phyloP scores from a whole-genome alignment of 2,888 invertebrate genomes.

The Griposia aprilina region DNA sequence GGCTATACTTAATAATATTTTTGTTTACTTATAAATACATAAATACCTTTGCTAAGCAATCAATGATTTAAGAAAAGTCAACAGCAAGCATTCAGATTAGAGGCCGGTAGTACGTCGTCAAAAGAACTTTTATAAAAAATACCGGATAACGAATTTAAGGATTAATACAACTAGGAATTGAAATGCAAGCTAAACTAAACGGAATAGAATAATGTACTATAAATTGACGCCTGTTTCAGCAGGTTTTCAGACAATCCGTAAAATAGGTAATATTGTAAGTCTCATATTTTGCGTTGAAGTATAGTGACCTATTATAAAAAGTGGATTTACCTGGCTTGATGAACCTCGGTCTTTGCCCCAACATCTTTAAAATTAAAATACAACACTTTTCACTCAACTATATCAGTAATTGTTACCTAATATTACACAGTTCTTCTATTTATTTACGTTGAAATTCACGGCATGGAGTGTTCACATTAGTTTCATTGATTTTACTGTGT shows the following conservation, averaged over 20 bases:
- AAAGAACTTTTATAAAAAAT: background rate
- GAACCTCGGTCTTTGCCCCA: slow-evolving; percentile 78
- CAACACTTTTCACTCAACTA: slow-evolving; percentile 14
- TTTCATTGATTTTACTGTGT: slow-evolving; percentile 34
- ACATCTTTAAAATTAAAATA: slow-evolving; percentile 67
- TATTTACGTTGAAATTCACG: slow-evolving; percentile 33
- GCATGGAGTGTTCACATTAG: background rate
- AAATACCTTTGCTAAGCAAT: background rate
- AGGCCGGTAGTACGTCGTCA: background rate
- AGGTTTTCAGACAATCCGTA: background rate
- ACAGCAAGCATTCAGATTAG: background rate
- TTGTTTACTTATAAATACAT: background rate
- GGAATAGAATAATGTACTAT: background rate
- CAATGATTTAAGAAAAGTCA: background rate
- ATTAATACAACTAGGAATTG: background rate
- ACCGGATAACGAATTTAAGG: background rate
- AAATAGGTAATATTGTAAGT: background rate
- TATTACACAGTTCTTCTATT: slow-evolving; percentile 37
- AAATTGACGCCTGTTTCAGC: background rate
- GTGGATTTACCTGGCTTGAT: slow-evolving; percentile 81
- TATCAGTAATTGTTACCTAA: background rate
- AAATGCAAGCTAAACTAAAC: background rate
- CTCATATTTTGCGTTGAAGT: background rate
- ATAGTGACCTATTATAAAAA: slow-evolving; percentile 31
- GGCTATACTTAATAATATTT: background rate